phyloP scores from a whole-genome alignment of 2,888 invertebrate genomes.

The Lasioglossum lativentre region DNA sequence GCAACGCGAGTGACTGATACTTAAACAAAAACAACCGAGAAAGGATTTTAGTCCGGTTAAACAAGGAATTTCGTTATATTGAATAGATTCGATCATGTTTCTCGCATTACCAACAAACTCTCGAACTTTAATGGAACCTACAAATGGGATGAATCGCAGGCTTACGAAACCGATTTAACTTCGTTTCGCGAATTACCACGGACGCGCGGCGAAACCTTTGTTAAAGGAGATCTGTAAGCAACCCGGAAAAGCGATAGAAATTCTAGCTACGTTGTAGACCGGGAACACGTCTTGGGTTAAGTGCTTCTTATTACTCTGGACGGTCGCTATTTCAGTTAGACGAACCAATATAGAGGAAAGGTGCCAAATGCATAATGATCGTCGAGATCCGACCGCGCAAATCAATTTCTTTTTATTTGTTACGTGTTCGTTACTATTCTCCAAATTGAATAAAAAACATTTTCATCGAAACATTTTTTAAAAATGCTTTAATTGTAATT shows the following conservation, averaged over 20 bases:
- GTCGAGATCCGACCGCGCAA: neutral
- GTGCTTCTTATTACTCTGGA: slow-evolving; percentile 58
- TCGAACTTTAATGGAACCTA: slow-evolving; percentile 26
- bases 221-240: slow-evolving; percentile 14
- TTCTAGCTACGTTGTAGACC: slow-evolving; percentile 61
- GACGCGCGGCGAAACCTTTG: slow-evolving; percentile 10
- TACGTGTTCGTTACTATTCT: no score
- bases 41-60: neutral
- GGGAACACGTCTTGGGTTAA: slow-evolving; percentile 65
- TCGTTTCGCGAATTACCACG: slow-evolving; percentile 52
- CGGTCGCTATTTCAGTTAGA: slow-evolving; percentile 41
- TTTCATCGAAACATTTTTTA: no score
- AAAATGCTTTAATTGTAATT: no score
- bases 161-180: slow-evolving; percentile 61
- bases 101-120: neutral
- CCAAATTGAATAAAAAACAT: no score
- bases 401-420: neutral
- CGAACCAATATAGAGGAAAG: slow-evolving; percentile 39
- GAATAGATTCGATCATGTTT: neutral
- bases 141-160: slow-evolving; percentile 51
- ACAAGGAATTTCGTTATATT: neutral
- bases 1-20: neutral
- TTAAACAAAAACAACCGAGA: neutral
- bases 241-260: slow-evolving; percentile 42
- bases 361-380: neutral